Percentiles rank a stretch among this genome's conserved stretches.
phyloP scores from a whole-genome alignment of 2,113 vertebrate genomes.

The Onychorhynchus coronatus region DNA sequence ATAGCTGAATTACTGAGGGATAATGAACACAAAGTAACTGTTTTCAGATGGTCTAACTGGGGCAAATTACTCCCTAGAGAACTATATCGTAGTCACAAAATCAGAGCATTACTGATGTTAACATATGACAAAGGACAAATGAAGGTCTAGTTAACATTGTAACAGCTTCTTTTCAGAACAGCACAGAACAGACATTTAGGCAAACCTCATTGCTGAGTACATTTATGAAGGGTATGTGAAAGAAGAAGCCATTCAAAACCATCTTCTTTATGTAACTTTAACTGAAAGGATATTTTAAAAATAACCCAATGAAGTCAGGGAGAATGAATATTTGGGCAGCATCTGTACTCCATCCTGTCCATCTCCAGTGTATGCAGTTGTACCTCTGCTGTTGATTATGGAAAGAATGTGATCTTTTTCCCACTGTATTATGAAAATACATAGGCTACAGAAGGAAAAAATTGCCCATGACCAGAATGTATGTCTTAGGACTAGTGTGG shows the following conservation, averaged over 20 bases:
- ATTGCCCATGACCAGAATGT: not conserved
- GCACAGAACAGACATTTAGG: not conserved
- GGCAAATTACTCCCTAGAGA: slow-evolving; percentile 58
- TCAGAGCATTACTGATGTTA: slow-evolving; percentile 21
- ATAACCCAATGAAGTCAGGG: not conserved
- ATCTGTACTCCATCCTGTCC: not conserved
- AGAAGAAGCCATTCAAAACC: not conserved
- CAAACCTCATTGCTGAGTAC: not conserved
- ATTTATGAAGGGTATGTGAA: not conserved
- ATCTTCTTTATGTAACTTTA: not conserved
- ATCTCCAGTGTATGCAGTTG: not conserved
- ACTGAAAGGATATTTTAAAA: not conserved
- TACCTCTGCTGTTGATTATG: not conserved
- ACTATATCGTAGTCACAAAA: slow-evolving; percentile 35
- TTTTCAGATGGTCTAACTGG: slow-evolving; percentile 54
- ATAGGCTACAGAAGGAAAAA: not conserved
- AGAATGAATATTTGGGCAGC: not conserved
- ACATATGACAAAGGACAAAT: slow-evolving; percentile 63
- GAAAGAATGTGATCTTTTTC: not conserved
- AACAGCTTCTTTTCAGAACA: slow-evolving; percentile 26
- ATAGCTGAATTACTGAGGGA: slow-evolving; percentile 25
- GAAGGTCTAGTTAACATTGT: slow-evolving; percentile 54
- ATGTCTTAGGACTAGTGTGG: not conserved
- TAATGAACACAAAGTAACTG: slow-evolving; percentile 21
- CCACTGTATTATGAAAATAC: not conserved